Percentiles rank a stretch among this genome's conserved stretches.
phyloP scores from a whole-genome alignment of 2,113 vertebrate genomes.

The human region GRCh38 chr1:61167001-61167500 shows the following conservation, averaged over 20 bases:
- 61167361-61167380: slow-evolving; percentile 67
- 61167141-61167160: background rate
- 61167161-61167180: slow-evolving; percentile 51
- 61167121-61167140: too few species aligned
- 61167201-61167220: background rate
- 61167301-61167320: background rate
- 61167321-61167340: slow-evolving; percentile 12
- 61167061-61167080: too few species aligned
- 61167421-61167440: slow-evolving; percentile 79
- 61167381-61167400: slow-evolving; percentile 72
- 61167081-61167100: too few species aligned
- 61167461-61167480: slow-evolving; percentile 80
- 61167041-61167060: too few species aligned
- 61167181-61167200: slow-evolving; percentile 3
- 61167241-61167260: background rate
- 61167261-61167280: background rate
- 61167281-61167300: background rate
- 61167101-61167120: too few species aligned
- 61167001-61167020: too few species aligned
- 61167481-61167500: slow-evolving; percentile 78
- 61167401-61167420: slow-evolving; percentile 75
- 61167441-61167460: slow-evolving; percentile 89
- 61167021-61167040: too few species aligned
- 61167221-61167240: background rate
- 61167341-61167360: slow-evolving; percentile 56